These are phyloP conservation scores for Paraplagusia blochii DNA, from an alignment of 2,113 vertebrate species.

Conservation along the genomic window DNA sequence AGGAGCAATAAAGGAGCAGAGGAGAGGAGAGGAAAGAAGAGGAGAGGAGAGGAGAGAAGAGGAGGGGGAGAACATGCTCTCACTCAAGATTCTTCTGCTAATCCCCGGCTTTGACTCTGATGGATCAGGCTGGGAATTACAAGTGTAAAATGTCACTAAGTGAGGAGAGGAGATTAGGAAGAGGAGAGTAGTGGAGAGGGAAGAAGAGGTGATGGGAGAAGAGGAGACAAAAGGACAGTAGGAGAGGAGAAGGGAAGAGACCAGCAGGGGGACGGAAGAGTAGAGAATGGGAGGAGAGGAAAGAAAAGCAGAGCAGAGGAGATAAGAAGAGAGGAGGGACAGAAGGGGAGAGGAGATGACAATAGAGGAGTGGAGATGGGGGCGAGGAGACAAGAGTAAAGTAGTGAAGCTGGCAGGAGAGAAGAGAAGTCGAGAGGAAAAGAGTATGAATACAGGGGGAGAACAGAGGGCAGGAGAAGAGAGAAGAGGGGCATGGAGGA, in stretches of 20 bases:
- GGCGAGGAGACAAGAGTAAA: too few relatives aligned
- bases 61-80: slow-evolving; percentile 53
- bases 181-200: slow-evolving; percentile 7
- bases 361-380: not conserved
- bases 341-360: not conserved
- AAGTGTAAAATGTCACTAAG: slow-evolving; percentile 74
- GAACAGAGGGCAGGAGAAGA: too few relatives aligned
- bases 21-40: slow-evolving; percentile 16
- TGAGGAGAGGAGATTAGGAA: slow-evolving; percentile 69
- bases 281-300: not conserved
- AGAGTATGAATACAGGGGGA: too few relatives aligned
- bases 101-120: slow-evolving; percentile 70
- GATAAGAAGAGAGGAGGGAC: not conserved
- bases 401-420: too few relatives aligned
- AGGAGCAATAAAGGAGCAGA: not conserved
- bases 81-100: slow-evolving; percentile 65
- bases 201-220: not conserved
- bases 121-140: slow-evolving; percentile 72
- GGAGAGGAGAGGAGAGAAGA: slow-evolving; percentile 24
- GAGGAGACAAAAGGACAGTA: not conserved
- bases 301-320: not conserved
- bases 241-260: not conserved
- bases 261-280: not conserved
- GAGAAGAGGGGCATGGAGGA: too few relatives aligned
- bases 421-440: too few relatives aligned